Conservation (phyloP, 2,888 invertebrate species). For the Malachius bipustulatus region DNA sequence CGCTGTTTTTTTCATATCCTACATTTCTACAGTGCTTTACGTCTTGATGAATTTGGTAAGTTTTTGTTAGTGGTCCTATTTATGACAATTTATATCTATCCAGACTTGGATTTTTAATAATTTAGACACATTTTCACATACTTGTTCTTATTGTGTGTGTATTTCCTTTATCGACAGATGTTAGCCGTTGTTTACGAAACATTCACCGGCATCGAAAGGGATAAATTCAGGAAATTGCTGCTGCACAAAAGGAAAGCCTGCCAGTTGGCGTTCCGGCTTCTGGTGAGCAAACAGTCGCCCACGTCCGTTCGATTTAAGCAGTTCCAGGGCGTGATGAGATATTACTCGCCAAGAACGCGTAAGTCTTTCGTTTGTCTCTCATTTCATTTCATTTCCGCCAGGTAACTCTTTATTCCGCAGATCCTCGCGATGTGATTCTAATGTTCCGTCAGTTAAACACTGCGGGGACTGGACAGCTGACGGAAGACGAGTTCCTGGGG, state of each 20-base stretch:
- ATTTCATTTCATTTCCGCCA: too few species aligned
- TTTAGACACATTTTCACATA: too few species aligned
- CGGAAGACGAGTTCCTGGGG: conserved; percentile 58
- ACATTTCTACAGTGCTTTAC: conserved; percentile 73
- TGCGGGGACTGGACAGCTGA: conserved; percentile 52
- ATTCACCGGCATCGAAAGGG: conserved; percentile 74
- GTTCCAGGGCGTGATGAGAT: conserved; percentile 69
- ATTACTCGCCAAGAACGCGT: conserved; percentile 64
- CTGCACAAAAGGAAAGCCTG: conserved; percentile 73
- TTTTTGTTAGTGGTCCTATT: too few species aligned
- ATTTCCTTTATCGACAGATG: conserved; percentile 44
- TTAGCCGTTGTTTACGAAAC: conserved; percentile 84
- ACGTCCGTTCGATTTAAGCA: conserved; percentile 57
- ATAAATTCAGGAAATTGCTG: conserved; percentile 71
- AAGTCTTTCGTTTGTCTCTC: conserved; percentile 25
- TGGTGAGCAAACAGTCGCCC: conserved; percentile 66
- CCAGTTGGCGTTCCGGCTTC: conserved; percentile 65
- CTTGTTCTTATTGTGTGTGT: too few species aligned
- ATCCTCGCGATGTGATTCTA: conserved; percentile 58
- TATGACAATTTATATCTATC: too few species aligned
- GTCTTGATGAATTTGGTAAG: conserved; percentile 82
- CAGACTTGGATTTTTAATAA: too few species aligned
- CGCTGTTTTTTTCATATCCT: conserved; percentile 76
- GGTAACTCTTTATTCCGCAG: too few species aligned
- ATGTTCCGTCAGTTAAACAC: conserved; percentile 70